Base-by-base conservation (phyloP, 2,113 vertebrate species). In the Rallus limicola region DNA sequence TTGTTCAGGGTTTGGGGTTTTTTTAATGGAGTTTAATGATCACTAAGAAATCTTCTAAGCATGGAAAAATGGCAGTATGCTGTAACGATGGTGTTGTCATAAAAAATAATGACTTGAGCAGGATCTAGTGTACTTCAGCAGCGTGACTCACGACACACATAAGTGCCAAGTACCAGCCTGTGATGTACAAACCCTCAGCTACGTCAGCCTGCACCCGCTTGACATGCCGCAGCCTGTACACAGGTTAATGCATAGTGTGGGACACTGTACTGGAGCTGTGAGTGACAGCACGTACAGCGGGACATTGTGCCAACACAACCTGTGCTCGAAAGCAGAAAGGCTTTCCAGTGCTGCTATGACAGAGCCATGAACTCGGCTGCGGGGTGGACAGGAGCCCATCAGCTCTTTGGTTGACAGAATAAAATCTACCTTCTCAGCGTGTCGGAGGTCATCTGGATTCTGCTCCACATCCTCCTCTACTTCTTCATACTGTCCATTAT, bases 401-500 rank as follows among this genome's bases (percentile, higher is more conserved):
- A 69, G 44, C 20, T n/a, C 40, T 12, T 0, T 1, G 64, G 36
- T 4, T 1, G 3, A 12, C 6, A 75, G 67, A 44, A 28, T 31
- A 40, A 59, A 44, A 28, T 34, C 62, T 98, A 99, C 99, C 99
- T 99, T 99, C 91, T 99, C 99, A 2, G 99, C 97, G 12, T 98
- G 98, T 95, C 98, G 98, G 86, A 93, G 89, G 84, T 99, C 98
- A 17, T 99, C 99, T 58, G 97, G 96, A 86, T 96, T 98, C 94
- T 97, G 98, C 42, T 98, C 97, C 3, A 56, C 29, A 8, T 98
- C 98, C 76, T 98, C 98, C 83, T 99, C 98, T 9, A 98, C 97
- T 48, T 99, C 99, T 83, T 99, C 99, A n/a, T 99, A 99, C 72
- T 99, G 99, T 2, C 99, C 99, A 4, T 99, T 99, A 97, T 99